Evolutionary conservation across 2,888 invertebrate genomes (phyloP), one percentile per base, ranked within the genome.

Genomic region (Heteromyza rotundicornis): DNA sequence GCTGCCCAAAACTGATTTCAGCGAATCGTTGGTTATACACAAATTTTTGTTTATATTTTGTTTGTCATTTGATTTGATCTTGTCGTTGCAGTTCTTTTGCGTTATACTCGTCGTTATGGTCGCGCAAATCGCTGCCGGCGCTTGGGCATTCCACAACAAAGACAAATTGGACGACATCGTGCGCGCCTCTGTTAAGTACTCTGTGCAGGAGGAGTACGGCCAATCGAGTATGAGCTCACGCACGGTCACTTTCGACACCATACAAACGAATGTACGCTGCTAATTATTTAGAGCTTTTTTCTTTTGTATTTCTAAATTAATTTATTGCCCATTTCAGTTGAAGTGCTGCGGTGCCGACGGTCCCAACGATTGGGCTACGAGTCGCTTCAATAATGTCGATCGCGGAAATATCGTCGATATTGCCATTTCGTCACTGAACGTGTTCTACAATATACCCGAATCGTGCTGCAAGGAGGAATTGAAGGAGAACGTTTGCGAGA

Each of bases 311-410:
- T 62, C 7, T 22, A 53, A 57, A 52, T 14, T n/a, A 36, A 49
- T 57, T n/a, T n/a, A n/a, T n/a, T n/a, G n/a, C n/a, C n/a, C n/a
- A n/a, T n/a, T n/a, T n/a, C 75, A 90, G 89, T 84, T 94, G 64
- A 83, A 89, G 70, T 94, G 94, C 76, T 94, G 94, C 78, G 94
- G 94, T 20, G 90, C 90, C 2, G 87, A 87, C 68, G 87, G 87
- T 50, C 90, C 91, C 2, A 82, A 83, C 1, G 92, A 92, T 80
- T 93, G 92, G 92, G 86, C 87, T 58, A 86, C 86, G 16, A 89
- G 88, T 66, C 85, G 84, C 68, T 89, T 86, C 72, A 86, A 86
- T 62, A 84, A 84, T 56, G 82, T 82, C 23, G 86, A 84, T 71
- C 78, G 83, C 17, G 81, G 84, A 12, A 79, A 82, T 60, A 80